A percentile compares a stretch with the other conserved stretches of the same genome.
These are phyloP conservation scores for Myanophis thanlyinensis DNA, from an alignment of 2,113 vertebrate species.

Conservation along the genomic window DNA sequence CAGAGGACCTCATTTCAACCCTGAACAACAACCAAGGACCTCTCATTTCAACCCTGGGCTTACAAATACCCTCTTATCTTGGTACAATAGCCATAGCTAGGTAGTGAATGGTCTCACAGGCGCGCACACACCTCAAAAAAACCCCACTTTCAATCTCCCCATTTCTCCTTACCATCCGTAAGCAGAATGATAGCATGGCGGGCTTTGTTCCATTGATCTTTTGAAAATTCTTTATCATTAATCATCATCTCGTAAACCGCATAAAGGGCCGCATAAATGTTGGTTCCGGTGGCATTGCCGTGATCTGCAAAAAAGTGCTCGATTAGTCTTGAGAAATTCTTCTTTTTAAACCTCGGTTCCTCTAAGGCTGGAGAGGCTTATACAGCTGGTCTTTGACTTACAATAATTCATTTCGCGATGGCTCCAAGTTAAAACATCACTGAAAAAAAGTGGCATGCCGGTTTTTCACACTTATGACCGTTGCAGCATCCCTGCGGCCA, in stretches of 20 bases:
- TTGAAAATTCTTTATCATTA: constrained; percentile 32
- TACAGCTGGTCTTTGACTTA: too few relatives aligned
- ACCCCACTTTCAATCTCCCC: fast-evolving
- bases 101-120: too few relatives aligned
- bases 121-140: too few relatives aligned
- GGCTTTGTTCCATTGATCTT: constrained; percentile 53
- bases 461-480: too few relatives aligned
- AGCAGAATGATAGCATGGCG: constrained; percentile 81
- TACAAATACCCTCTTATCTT: neutral
- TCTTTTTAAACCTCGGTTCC: neutral
- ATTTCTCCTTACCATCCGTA: constrained; percentile 75
- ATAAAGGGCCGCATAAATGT: constrained; percentile 66
- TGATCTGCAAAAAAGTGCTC: constrained; percentile 67
- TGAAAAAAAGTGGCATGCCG: too few relatives aligned
- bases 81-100: neutral
- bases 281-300: constrained; percentile 73
- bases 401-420: too few relatives aligned
- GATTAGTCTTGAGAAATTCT: neutral
- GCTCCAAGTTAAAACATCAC: too few relatives aligned
- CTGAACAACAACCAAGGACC: neutral
- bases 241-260: constrained; percentile 62
- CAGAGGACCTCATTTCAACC: neutral
- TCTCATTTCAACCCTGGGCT: neutral
- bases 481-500: too few relatives aligned
- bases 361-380: neutral